Percentiles rank a stretch among this genome's conserved stretches.
phyloP scores from a whole-genome alignment of 2,113 vertebrate species.

The Otolemur garnettii region DNA sequence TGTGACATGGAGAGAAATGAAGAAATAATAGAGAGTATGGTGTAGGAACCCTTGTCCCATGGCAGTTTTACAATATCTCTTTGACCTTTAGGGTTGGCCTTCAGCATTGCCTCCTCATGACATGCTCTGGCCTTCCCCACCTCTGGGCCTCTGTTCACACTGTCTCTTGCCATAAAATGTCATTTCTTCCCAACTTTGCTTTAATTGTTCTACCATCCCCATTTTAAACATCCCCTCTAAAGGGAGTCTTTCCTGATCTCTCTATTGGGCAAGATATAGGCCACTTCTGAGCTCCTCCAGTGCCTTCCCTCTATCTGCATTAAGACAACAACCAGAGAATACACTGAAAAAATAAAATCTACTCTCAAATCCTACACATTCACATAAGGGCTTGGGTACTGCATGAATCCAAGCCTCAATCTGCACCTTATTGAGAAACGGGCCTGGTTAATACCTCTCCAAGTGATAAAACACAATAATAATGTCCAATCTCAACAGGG shows the following conservation, averaged over 20 bases:
- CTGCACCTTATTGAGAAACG: not conserved
- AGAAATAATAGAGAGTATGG: not conserved
- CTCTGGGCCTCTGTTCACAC: not conserved
- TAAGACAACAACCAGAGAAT: not conserved
- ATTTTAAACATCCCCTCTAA: not conserved
- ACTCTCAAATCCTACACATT: not conserved
- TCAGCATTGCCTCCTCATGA: not conserved
- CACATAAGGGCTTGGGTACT: not conserved
- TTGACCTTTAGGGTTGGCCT: not conserved
- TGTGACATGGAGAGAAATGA: not conserved
- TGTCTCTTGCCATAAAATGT: not conserved
- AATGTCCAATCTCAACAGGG: not conserved
- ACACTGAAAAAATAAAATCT: not conserved
- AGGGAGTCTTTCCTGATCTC: not conserved
- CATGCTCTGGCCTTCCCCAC: not conserved
- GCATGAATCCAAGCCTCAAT: not conserved
- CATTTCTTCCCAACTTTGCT: not conserved
- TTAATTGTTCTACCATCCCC: not conserved
- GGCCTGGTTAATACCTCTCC: not conserved
- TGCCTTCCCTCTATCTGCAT: not conserved
- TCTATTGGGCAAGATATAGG: rapidly evolving
- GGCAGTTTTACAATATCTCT: not conserved
- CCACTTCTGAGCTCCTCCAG: not conserved
- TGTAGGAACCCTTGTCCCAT: not conserved
- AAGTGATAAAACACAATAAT: not conserved